These are phyloP conservation scores for Phacellophora camtschatica DNA, from an alignment of 30 jellyfish, hydroid and myxozoan genomes.

Conservation along the genomic window DNA sequence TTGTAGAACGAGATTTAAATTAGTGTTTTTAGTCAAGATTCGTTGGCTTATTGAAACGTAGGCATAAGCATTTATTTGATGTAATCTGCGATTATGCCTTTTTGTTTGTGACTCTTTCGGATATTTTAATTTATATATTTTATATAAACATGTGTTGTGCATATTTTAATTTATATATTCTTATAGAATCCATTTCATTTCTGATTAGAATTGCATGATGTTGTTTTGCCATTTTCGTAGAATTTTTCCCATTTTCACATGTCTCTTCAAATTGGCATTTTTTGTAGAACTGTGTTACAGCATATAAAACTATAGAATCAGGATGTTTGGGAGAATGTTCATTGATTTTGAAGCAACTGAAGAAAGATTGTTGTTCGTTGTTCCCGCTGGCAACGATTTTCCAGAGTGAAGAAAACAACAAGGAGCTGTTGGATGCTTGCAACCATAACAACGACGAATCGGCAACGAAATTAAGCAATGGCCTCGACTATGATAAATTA, in stretches of 20 bases:
- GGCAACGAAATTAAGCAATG: not conserved
- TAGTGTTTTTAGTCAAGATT: not conserved
- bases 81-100: not conserved
- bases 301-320: slow-evolving; percentile 4
- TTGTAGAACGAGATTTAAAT: not conserved
- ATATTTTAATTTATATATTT: too few relatives aligned
- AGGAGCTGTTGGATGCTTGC: not conserved
- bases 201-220: too few relatives aligned
- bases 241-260: not conserved
- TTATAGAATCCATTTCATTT: not conserved
- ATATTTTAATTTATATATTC: too few relatives aligned
- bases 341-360: not conserved
- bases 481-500: not conserved
- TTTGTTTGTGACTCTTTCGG: not conserved
- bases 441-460: not conserved
- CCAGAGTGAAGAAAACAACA: not conserved
- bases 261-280: not conserved
- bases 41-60: not conserved
- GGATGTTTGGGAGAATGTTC: slow-evolving; percentile 36
- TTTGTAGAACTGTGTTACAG: slow-evolving; percentile 13
- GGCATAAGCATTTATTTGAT: not conserved
- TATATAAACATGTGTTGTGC: not conserved
- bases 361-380: not conserved
- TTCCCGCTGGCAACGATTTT: slow-evolving; percentile 43
- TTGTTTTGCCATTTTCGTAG: too few relatives aligned